These are phyloP conservation scores for Dynastes grantii DNA, from an alignment of 2,888 invertebrate species.

Conservation along the genomic window DNA sequence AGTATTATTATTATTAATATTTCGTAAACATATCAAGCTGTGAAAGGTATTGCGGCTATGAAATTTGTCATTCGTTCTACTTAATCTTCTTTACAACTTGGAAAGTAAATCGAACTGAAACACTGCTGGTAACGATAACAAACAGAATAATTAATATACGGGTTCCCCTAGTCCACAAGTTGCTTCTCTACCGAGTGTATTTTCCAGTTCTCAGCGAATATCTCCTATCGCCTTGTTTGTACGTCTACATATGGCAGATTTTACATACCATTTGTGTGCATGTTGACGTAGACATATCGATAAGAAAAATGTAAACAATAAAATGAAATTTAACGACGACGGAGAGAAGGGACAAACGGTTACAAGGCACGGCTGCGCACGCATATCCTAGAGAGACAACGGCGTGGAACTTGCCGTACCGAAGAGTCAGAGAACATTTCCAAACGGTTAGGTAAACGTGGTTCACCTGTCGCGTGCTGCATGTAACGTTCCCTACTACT, in stretches of 20 bases:
- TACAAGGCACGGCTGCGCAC: neutral
- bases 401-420: conserved; percentile 1
- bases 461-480: conserved; percentile 38
- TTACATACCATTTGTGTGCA: conserved; percentile 22
- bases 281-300: conserved; percentile 24
- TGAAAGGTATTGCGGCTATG: too few relatives aligned
- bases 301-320: conserved; percentile 47
- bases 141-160: neutral
- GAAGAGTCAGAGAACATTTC: conserved; percentile 15
- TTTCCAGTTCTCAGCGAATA: neutral
- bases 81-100: too few relatives aligned
- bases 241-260: conserved; percentile 5
- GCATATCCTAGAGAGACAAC: conserved; percentile 4
- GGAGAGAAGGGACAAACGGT: conserved; percentile 12
- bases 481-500: neutral
- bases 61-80: too few relatives aligned
- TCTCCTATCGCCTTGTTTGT: neutral
- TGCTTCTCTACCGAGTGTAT: neutral
- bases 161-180: neutral
- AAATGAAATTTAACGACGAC: conserved; percentile 23
- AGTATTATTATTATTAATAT: too few relatives aligned
- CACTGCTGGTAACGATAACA: neutral
- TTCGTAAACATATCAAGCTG: too few relatives aligned
- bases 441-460: conserved; percentile 36
- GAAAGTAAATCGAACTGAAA: neutral